Percentiles rank a stretch among this genome's conserved stretches.
These are phyloP conservation scores for Ligdia adustata DNA, from an alignment of 2,888 invertebrate genomes.

Conservation along the genomic window DNA sequence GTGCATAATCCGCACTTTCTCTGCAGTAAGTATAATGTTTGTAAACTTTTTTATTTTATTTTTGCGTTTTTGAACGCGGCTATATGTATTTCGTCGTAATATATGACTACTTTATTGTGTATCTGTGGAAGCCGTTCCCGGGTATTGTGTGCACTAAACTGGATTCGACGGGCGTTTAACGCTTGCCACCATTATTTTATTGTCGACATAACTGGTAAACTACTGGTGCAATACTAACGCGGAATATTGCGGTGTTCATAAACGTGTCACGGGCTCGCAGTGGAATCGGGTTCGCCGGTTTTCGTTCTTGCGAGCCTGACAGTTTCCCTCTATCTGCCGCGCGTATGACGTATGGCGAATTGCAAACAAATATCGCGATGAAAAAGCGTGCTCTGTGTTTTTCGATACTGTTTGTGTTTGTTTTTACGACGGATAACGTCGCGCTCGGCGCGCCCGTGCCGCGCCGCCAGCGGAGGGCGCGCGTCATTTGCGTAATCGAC, in stretches of 20 bases:
- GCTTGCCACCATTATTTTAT: slow-evolving; percentile 46
- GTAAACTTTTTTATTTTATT: slow-evolving; percentile 7
- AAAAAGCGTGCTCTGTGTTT: slow-evolving; percentile 46
- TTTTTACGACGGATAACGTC: slow-evolving; percentile 49
- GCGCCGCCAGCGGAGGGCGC: slow-evolving; percentile 38
- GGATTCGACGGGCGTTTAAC: slow-evolving; percentile 39
- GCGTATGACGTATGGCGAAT: slow-evolving; percentile 55
- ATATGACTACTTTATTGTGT: slow-evolving; percentile 12
- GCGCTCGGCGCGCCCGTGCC: slow-evolving; percentile 42
- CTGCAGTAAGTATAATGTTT: not conserved
- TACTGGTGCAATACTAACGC: slow-evolving; percentile 2
- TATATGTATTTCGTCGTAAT: slow-evolving; percentile 1
- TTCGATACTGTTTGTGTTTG: slow-evolving; percentile 51
- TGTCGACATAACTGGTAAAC: slow-evolving; percentile 42
- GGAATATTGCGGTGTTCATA: slow-evolving; percentile 35
- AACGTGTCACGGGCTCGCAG: slow-evolving; percentile 43
- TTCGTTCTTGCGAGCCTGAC: slow-evolving; percentile 46
- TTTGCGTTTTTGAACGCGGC: slow-evolving; percentile 1
- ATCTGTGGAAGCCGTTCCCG: slow-evolving; percentile 28
- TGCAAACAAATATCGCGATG: slow-evolving; percentile 62
- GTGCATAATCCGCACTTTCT: slow-evolving; percentile 7
- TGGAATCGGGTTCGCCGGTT: slow-evolving; percentile 35
- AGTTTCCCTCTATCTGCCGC: slow-evolving; percentile 47
- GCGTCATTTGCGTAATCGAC: slow-evolving; percentile 55
- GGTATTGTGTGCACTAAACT: slow-evolving; percentile 29